Evolutionary conservation across 2,113 vertebrate genomes (phyloP), one percentile per base, ranked within the genome.

Genomic region (Chaetodon trifascialis): DNA sequence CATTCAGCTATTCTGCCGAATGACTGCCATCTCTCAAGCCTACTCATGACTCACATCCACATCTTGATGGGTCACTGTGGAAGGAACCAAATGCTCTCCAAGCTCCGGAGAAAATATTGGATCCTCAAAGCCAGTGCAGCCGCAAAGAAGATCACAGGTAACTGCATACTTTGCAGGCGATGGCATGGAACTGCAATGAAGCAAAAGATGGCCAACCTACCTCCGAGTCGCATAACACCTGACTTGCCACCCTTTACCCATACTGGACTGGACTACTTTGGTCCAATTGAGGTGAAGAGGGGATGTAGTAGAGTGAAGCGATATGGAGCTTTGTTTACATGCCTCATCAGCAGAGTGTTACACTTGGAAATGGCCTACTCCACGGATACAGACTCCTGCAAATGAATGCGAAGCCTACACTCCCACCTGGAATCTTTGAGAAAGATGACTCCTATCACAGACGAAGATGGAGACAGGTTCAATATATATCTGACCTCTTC

Each of bases 171-270:
- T 14, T 59, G 56, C 25, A 34, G 25, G 56, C 11, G 56, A 59
- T 59, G 56, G 56, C 25, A 34, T 34, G 56, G 56, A 0, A 59
- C 14, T 1, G 56, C 25, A 59, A 34, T 59, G 14, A 59, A 1
- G 11, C 34, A 60, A 38, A 38, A 60, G 1, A 60, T 36, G 34
- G 5, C 58, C 0, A 34, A 60, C 34, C 16, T 38, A 38, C 30
- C 30, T 60, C 58, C n/a, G n/a, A n/a, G n/a, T n/a, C n/a, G n/a
- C n/a, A 58, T 58, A 36, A 36, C 58, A 60, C 58, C 58, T 60
- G 58, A 60, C 8, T 36, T 60, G 15, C 58, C 30, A 60, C 58
- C 30, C 30, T 60, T 60, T 36, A 60, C 58, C 1, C 58, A 60
- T 60, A 60, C 58, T 9, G 58, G 15, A 9, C 30, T 60, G 25